A percentile compares a stretch with the other conserved stretches of the same genome.
Conservation (phyloP, 23 tunicate species). For the Halocynthia roretzi region DNA sequence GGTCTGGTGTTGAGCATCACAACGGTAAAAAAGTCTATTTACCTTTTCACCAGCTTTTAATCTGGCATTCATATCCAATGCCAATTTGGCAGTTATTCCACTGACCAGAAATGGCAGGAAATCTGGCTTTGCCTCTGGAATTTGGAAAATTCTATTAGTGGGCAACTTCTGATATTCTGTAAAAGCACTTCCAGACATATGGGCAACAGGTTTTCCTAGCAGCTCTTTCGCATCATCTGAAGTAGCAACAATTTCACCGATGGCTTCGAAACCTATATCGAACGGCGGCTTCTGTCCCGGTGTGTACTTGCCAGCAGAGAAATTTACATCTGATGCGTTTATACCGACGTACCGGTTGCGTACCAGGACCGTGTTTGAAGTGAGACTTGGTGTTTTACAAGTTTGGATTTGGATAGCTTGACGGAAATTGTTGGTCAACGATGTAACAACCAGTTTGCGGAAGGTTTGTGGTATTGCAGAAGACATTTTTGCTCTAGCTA, state of each 20-base stretch:
- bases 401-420: constrained; percentile 74
- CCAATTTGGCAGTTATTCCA: constrained; percentile 92
- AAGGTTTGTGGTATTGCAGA: constrained; percentile 49
- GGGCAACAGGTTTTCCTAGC: constrained; percentile 67
- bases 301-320: constrained; percentile 73
- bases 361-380: constrained; percentile 44
- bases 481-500: constrained; percentile 10
- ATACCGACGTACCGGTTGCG: constrained; percentile 75
- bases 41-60: constrained; percentile 64
- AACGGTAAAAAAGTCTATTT: not conserved
- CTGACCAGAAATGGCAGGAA: constrained; percentile 84
- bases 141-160: constrained; percentile 26
- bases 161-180: constrained; percentile 68
- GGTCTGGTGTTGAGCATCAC: too few relatives aligned
- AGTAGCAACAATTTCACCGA: constrained; percentile 87
- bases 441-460: constrained; percentile 61
- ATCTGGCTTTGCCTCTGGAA: constrained; percentile 42
- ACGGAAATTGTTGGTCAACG: constrained; percentile 56
- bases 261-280: constrained; percentile 94
- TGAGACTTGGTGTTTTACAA: constrained; percentile 30
- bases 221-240: constrained; percentile 39
- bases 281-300: constrained; percentile 80
- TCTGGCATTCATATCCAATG: constrained; percentile 41
- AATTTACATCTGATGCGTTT: constrained; percentile 93
- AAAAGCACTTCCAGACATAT: constrained; percentile 87